Base-by-base conservation (phyloP, 2,113 vertebrate genomes). In the Indicator maculatus region DNA sequence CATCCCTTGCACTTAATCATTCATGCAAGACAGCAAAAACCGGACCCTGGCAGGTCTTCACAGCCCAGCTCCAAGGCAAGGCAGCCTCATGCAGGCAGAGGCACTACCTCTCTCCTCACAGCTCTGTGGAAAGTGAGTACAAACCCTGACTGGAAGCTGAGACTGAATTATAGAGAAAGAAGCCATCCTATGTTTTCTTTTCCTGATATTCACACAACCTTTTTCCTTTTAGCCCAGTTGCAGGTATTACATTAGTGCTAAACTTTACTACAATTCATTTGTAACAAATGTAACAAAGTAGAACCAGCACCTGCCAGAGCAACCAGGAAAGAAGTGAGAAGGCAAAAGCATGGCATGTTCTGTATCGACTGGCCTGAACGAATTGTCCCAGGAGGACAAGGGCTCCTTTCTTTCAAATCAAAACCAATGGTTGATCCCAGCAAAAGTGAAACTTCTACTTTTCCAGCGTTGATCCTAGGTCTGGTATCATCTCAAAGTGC, bases 381-480 rank as follows among this genome's bases (percentile, higher is more conserved):
- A 71, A 65, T 12, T 33, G 31, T 38, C 27, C 26, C 70, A 78
- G 44, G 20, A 23, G 79, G 5, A 4, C 26, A 80, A 80, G 33
- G 47, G 17, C 3, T 91, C 33, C 53, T 45, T 71, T 91, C 67
- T 70, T 82, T 83, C 70, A 78, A 75, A 59, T 33, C 53, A 86
- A 86, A 91, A 39, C 18, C 24, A 73, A 30, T 12, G 8, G 9
- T 0, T 76, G 26, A 21, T 74, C 26, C 36, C 0, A 0, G 53
- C 12, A 77, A 36, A 88, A 83, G 20, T 39, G 60, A 60, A 86
- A 66, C 26, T 67, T 84, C 4, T 12, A 23, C 28, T 75, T 69
- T 56, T 33, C n/a, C 65, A 50, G 45, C 44, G 58, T 38, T 36
- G 61, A 45, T n/a, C 4, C 36, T 47, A 38, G 19, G 9, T 74